phyloP scores from a whole-genome alignment of 1,140 invertebrate species.

The Neodiprion virginianus region DNA sequence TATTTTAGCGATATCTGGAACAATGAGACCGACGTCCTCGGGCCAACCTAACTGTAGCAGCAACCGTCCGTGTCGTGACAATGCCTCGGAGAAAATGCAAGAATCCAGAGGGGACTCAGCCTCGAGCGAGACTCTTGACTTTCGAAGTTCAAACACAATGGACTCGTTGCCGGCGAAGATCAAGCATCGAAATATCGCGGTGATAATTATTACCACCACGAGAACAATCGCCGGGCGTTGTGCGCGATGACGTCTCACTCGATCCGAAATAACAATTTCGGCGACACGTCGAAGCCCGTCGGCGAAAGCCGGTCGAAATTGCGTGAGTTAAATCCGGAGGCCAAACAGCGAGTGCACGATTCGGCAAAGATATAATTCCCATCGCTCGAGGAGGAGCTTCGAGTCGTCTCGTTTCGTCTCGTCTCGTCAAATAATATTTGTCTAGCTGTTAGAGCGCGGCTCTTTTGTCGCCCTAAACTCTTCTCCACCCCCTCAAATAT shows the following conservation, averaged over 20 bases:
- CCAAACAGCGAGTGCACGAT: neutral
- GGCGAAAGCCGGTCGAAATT: neutral
- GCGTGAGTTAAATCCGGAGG: neutral
- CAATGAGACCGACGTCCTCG: constrained; percentile 16
- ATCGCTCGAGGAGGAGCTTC: too few species aligned
- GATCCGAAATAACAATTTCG: too few species aligned
- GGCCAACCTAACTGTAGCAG: neutral
- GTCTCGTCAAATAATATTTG: constrained; percentile 52
- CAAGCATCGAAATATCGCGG: too few species aligned
- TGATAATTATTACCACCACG: too few species aligned
- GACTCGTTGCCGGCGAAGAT: too few species aligned
- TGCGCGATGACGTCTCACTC: too few species aligned
- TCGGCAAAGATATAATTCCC: neutral
- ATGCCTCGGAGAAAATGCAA: too few species aligned
- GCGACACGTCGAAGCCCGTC: too few species aligned
- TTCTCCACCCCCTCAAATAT: constrained; percentile 44
- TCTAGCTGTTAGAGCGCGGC: constrained; percentile 32
- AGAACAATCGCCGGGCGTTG: too few species aligned
- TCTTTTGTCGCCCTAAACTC: constrained; percentile 25
- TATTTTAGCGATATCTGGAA: constrained; percentile 16
- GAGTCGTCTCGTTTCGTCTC: constrained; percentile 10
- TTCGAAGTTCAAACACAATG: too few species aligned
- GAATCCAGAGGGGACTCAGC: too few species aligned
- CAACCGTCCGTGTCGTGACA: neutral
- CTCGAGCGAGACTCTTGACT: too few species aligned